A percentile compares a stretch with the other conserved stretches of the same genome.
phyloP scores from a whole-genome alignment of 2,888 invertebrate genomes.

The Oscheius sp. region DNA sequence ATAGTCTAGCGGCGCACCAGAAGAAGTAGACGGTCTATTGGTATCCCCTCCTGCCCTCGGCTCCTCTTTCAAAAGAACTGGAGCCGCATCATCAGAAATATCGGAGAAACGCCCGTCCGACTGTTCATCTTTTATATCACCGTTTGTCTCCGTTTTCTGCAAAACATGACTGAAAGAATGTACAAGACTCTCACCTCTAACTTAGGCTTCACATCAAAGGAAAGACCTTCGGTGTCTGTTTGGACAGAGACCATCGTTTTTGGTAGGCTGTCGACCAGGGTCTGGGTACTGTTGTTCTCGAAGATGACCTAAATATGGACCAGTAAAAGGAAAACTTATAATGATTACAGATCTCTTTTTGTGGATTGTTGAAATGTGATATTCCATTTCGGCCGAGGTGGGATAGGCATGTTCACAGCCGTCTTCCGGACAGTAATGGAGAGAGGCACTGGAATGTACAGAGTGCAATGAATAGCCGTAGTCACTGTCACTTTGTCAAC shows the following conservation, averaged over 20 bases:
- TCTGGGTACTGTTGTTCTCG: conserved; percentile 31
- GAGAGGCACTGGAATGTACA: neutral
- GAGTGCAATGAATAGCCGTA: neutral
- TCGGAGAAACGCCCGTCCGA: conserved; percentile 22
- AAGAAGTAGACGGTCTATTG: conserved; percentile 19
- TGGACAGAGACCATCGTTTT: conserved; percentile 17
- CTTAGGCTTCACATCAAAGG: neutral
- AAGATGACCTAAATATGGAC: conserved; percentile 16
- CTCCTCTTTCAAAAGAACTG: conserved; percentile 28
- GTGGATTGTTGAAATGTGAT: conserved; percentile 18
- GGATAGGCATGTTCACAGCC: conserved; percentile 32
- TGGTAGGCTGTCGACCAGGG: neutral
- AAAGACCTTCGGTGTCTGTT: conserved; percentile 17
- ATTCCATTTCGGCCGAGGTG: conserved; percentile 10
- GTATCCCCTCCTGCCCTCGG: conserved; percentile 2
- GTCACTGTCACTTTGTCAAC: neutral
- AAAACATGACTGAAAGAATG: neutral
- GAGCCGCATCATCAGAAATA: conserved; percentile 23
- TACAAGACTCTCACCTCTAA: conserved; percentile 4
- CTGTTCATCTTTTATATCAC: neutral
- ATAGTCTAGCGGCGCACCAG: neutral
- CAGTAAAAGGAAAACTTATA: neutral
- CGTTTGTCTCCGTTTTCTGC: neutral
- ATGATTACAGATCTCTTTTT: conserved; percentile 29
- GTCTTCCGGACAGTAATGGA: conserved; percentile 23